Evolutionary conservation across 2,888 invertebrate species (phyloP), one percentile per base, ranked within the genome.

Genomic region (Dyspetes luteomarginatus): DNA sequence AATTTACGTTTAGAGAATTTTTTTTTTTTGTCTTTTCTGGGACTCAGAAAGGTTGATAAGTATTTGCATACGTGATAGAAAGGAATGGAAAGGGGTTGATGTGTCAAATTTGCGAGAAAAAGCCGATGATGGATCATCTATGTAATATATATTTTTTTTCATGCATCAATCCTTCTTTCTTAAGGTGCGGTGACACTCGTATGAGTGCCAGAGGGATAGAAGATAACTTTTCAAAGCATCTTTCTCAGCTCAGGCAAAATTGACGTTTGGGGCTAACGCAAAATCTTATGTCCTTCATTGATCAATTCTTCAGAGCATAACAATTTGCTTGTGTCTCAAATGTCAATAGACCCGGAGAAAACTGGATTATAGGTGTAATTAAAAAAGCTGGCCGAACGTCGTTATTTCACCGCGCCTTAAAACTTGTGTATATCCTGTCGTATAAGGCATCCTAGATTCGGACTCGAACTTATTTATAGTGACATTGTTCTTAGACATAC

Each of bases 371-470:
- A n/a, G n/a, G n/a, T n/a, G n/a, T n/a, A n/a, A n/a, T n/a, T n/a
- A n/a, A n/a, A n/a, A n/a, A n/a, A n/a, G n/a, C n/a, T n/a, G n/a
- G n/a, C n/a, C n/a, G n/a, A n/a, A n/a, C n/a, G n/a, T n/a, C n/a
- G n/a, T n/a, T n/a, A n/a, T n/a, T n/a, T n/a, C n/a, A n/a, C n/a
- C n/a, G n/a, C n/a, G n/a, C n/a, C n/a, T n/a, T n/a, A n/a, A n/a
- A 36, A 36, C 36, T 36, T 71, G 55, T 60, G 22, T 65, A 26
- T 81, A 88, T 85, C 85, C 86, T 85, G 87, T 84, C 86, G 84
- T 85, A 73, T 50, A 87, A 88, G 88, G 88, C 86, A 89, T 88
- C 88, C 87, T 89, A 88, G 88, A 88, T 89, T 90, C 88, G 88
- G 88, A 90, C 90, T 86, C 88, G 86, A 83, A 83, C 85, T 86